Base-by-base conservation (phyloP, 2,113 vertebrate species). In the Lagopus leucura region DNA sequence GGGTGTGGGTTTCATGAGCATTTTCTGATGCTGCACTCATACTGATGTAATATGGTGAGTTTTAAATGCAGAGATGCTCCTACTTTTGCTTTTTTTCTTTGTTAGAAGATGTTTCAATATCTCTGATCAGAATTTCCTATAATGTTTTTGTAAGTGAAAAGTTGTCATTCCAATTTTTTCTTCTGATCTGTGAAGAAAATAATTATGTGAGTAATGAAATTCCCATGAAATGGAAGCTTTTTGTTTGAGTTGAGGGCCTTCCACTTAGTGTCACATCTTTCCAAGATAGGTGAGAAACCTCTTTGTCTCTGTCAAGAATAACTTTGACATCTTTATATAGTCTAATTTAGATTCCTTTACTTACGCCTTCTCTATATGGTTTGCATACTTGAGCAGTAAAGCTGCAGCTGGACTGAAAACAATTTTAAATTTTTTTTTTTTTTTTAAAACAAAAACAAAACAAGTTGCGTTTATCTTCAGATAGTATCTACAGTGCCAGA, bases 201-300 rank as follows among this genome's bases (percentile, higher is more conserved):
- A 0, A 55, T 5, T 48, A 43, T 0, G 0, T 10, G 8, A 70
- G 24, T 32, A 66, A 13, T 75, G 22, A 8, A 72, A 69, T 73
- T 64, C 43, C 28, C 22, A 16, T 57, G 12, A 79, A 71, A 65
- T 64, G 11, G 42, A 86, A 74, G 16, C 17, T 79, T 60, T 2
- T 5, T 78, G 6, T 64, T 87, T 71, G 34, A 20, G 8, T 45
- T 24, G 36, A 4, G 6, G 1, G 71, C 28, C 71, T 40, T 54
- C 32, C 0, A 0, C 13, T 60, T 60, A 14, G 8, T 13, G 3
- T 60, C 42, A 21, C 7, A 76, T 8, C 6, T 81, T 80, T 86
- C 7, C 11, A 60, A 11, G 34, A 52, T 54, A 54, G 27, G 5
- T 30, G 52, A 30, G 27, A 54, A 54, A 10, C 52, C 1, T 65